Conservation (phyloP, 1,140 invertebrate genomes). For the Calycopis cecrops region DNA sequence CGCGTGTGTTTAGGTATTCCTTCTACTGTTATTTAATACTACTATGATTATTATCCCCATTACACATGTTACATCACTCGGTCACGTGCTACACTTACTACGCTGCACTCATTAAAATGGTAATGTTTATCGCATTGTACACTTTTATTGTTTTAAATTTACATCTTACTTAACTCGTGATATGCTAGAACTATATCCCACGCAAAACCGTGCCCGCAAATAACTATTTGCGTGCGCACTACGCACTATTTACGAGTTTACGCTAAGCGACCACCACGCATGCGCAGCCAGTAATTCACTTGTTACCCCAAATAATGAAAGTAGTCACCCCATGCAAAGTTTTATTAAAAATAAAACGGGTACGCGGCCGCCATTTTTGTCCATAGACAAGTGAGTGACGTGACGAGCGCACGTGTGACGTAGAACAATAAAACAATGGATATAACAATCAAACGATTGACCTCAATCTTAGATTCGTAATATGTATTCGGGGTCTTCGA, state of each 20-base stretch:
- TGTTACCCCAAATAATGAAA: conserved; percentile 56
- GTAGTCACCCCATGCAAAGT: conserved; percentile 58
- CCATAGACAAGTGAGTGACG: conserved; percentile 51
- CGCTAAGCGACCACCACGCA: conserved; percentile 55
- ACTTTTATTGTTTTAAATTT: background rate
- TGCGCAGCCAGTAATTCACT: conserved; percentile 63
- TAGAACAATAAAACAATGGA: no score
- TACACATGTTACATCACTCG: background rate
- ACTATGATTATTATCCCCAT: no score
- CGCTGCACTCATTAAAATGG: background rate
- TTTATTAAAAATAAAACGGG: conserved; percentile 51
- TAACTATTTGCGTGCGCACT: conserved; percentile 39
- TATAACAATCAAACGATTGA: no score
- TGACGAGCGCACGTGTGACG: conserved; percentile 42
- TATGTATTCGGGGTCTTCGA: no score
- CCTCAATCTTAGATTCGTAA: no score
- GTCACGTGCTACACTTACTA: background rate
- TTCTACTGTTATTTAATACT: no score
- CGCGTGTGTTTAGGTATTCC: no score
- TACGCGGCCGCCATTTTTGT: conserved; percentile 41
- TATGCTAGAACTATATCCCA: conserved; percentile 33
- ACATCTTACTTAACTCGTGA: background rate
- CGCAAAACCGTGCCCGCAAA: conserved; percentile 32
- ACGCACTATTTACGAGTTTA: conserved; percentile 47
- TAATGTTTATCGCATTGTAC: conserved; percentile 3